Base-by-base conservation (phyloP, 1,140 invertebrate species). In the Apocrypta bakeri region DNA sequence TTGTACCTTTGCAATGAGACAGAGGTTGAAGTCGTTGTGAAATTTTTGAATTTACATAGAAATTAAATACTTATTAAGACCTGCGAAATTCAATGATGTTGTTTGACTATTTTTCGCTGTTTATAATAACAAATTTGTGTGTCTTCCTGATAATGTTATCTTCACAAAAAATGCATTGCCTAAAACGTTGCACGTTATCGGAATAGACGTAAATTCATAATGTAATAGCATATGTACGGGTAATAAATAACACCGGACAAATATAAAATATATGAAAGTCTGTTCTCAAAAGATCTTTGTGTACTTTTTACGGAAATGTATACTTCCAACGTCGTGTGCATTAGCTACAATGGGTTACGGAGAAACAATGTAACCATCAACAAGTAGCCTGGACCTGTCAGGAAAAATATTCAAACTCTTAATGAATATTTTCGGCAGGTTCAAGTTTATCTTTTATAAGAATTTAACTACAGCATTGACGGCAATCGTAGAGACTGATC, bases 141-240 rank as follows among this genome's bases (percentile, higher is more conserved):
- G 90, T 91, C 90, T 91, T 91, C 89, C 90, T 87, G 85, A 85
- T 88, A 86, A 87, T 17, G 84, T 88, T 88, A 89, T 80, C 61
- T 77, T 33, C 29, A 82, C 79, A 81, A 56, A 88, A 87, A 88
- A n/a, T n/a, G 84, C 84, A 83, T 89, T 87, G 84, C 84, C 84
- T 88, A 88, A 87, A 27, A 78, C 14, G 63, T 6, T 0, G 42
- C 48, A 56, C 48, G 48, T 21, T 56, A n/a, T 56, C 33, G 68
- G 6, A n/a, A 68, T 68, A 64, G 33, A 40, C 40, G 24, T 1
- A 37, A 78, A 78, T 78, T n/a, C 27, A 24, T 64, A 31, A 64
- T 37, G 64, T 31, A 24, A 21, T 40, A 27, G 12, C 27, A 56
- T 21, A 77, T 12, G 3, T 56, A 56, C 48, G 48, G 48, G 48